These are phyloP conservation scores for Cheiracanthium punctorium DNA, from an alignment of 2,888 invertebrate genomes.

Conservation along the genomic window DNA sequence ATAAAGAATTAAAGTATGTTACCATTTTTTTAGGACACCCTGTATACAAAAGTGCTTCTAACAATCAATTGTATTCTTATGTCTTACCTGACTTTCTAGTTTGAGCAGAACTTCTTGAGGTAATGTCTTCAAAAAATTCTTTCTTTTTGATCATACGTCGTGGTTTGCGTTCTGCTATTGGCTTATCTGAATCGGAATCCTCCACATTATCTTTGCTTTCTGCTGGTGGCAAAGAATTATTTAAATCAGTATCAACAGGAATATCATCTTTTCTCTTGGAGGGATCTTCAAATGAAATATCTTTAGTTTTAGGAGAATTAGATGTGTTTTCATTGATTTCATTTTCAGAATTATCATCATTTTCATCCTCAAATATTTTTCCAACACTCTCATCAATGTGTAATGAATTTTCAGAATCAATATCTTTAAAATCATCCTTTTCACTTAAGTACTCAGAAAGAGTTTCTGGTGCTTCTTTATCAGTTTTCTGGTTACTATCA, in stretches of 20 bases:
- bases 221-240: not conserved
- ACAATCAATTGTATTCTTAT: no score
- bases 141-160: conserved; percentile 31
- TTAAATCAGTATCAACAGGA: not conserved
- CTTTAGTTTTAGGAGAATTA: not conserved
- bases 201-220: not conserved
- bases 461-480: not conserved
- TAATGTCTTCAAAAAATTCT: conserved; percentile 40
- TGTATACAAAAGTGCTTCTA: no score
- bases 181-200: not conserved
- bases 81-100: not conserved
- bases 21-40: no score
- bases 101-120: not conserved
- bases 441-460: not conserved
- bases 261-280: not conserved
- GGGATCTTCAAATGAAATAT: not conserved
- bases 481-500: not conserved
- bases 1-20: no score
- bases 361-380: not conserved
- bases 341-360: not conserved
- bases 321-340: not conserved
- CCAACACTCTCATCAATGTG: not conserved
- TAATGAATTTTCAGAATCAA: not conserved
- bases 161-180: conserved; percentile 23
- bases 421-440: not conserved